phyloP scores from a whole-genome alignment of 2,113 vertebrate genomes.

The Pteronura brasiliensis region DNA sequence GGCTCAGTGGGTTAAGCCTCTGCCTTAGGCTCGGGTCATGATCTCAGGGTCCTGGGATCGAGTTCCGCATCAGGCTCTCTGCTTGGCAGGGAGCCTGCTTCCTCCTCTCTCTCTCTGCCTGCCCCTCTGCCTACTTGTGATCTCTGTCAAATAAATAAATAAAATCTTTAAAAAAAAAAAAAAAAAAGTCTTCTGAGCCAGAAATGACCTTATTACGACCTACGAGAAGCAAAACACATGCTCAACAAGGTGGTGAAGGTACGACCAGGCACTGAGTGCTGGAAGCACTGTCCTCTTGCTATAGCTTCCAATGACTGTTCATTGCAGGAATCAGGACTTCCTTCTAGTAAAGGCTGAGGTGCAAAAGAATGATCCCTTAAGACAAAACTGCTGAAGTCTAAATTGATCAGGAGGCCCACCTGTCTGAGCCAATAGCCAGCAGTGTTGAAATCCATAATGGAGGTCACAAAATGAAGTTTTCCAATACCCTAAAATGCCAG shows the following conservation, averaged over 20 bases:
- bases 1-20: too few species aligned
- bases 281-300: not conserved
- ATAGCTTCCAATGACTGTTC: not conserved
- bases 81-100: too few species aligned
- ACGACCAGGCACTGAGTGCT: not conserved
- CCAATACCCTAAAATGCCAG: not conserved
- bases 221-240: not conserved
- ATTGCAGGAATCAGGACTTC: not conserved
- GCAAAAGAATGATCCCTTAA: not conserved
- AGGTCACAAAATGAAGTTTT: not conserved
- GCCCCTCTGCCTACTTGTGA: too few species aligned
- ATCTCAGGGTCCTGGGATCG: too few species aligned
- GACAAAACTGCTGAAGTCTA: not conserved
- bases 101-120: too few species aligned
- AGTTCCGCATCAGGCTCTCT: too few species aligned
- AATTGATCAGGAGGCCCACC: not conserved
- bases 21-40: too few species aligned
- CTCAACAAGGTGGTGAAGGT: not conserved
- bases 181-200: not conserved
- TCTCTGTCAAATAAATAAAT: too few species aligned
- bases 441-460: not conserved
- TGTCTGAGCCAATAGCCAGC: not conserved
- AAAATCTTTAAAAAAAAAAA: too few species aligned
- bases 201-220: not conserved
- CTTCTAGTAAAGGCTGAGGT: not conserved